Conservation (phyloP, 2,113 vertebrate genomes). For the Oceanites oceanicus region DNA sequence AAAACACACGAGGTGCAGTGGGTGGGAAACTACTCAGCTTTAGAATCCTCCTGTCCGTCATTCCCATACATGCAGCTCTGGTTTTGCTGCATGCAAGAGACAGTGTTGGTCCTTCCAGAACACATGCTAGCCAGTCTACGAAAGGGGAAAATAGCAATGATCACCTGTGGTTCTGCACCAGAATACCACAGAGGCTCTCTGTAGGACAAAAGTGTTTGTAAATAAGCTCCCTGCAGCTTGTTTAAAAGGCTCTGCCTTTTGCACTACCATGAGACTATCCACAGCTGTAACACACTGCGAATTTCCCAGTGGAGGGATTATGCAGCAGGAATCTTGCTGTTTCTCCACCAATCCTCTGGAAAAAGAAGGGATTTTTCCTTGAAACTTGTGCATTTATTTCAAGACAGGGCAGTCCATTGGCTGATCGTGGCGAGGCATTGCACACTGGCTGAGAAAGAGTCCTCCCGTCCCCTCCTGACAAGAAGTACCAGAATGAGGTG, state of each 20-base stretch:
- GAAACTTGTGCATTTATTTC: background rate
- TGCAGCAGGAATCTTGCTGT: background rate
- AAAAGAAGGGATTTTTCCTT: background rate
- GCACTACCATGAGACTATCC: background rate
- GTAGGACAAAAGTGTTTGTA: background rate
- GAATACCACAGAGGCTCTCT: constrained; percentile 22
- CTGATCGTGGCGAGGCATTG: fast-evolving
- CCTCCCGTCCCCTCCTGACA: background rate
- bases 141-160: background rate
- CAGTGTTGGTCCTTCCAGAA: background rate
- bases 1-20: background rate
- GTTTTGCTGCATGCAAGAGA: background rate
- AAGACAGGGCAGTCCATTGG: background rate
- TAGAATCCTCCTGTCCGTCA: background rate
- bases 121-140: background rate
- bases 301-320: background rate
- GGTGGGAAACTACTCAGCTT: background rate
- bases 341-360: background rate
- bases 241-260: background rate
- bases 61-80: background rate
- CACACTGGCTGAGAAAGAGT: background rate
- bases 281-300: background rate
- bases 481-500: background rate
- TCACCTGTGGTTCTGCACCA: background rate
- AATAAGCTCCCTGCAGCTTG: constrained; percentile 43